Evolutionary conservation across 2,888 invertebrate genomes (phyloP).

Genomic region (Abrostola triplasia): DNA sequence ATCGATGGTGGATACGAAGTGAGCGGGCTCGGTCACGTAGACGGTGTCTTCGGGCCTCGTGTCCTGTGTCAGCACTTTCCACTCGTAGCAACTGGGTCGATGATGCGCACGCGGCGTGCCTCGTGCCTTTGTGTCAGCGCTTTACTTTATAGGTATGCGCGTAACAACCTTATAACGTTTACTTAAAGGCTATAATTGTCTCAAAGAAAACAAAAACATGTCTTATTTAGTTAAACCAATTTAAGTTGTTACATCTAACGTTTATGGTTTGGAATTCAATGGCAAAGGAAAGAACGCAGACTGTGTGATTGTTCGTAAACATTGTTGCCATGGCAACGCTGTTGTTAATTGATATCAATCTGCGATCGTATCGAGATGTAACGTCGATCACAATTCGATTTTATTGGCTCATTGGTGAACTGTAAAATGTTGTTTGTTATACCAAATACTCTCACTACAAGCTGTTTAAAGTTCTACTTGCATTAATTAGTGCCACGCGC

Average conservation of each 20-base stretch:
- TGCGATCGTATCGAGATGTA: conserved; percentile 39
- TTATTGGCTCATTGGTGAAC: conserved; percentile 24
- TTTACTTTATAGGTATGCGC: too few relatives aligned
- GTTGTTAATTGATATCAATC: conserved; percentile 55
- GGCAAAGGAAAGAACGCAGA: neutral
- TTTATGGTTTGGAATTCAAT: conserved; percentile 13
- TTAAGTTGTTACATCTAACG: fast-evolving
- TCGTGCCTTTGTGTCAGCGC: too few relatives aligned
- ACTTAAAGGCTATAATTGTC: neutral
- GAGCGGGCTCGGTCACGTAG: too few relatives aligned
- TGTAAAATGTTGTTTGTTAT: neutral
- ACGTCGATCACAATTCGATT: conserved; percentile 40
- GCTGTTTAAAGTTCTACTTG: too few relatives aligned
- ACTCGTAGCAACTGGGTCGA: too few relatives aligned
- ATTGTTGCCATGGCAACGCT: conserved; percentile 49
- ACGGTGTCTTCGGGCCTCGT: too few relatives aligned
- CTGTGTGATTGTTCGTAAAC: conserved; percentile 42
- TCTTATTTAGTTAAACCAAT: neutral
- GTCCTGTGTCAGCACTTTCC: too few relatives aligned
- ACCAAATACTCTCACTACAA: neutral
- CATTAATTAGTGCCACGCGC: too few relatives aligned
- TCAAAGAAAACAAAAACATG: neutral
- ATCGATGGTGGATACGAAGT: too few relatives aligned
- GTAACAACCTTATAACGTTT: fast-evolving
- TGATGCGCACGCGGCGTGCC: too few relatives aligned